Evolutionary conservation across 2,888 invertebrate species (phyloP), one percentile per base, ranked within the genome.

Genomic region (Cheilosia grossa): DNA sequence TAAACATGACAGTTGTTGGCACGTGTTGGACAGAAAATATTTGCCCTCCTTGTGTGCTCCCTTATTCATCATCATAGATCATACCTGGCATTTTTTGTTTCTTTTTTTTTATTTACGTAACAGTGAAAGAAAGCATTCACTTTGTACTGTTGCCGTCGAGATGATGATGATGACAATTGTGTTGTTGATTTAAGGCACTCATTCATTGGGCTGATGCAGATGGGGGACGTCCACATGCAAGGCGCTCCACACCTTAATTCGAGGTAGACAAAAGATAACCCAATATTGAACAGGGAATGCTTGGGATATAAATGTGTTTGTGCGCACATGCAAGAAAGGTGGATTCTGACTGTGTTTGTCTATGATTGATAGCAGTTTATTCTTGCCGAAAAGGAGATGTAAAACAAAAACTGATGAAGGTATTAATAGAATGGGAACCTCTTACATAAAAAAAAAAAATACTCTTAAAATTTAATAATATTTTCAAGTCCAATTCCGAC

Each of bases 1-100:
- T 53, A 44, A 53, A 63, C 51, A 27, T 54, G 72, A 73, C 53
- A 63, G 61, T 19, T 63, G 72, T 53, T 61, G 61, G 53, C 72
- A 44, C 42, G 53, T 44, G 72, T 53, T 53, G 61, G n/a, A 27
- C 53, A 73, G 13, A 27, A 63, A 73, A 63, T 73, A 44, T 73
- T 73, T 73, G 42, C 30, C 54, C 44, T 30, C 44, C 72, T 63
- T 27, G 40, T 40, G 27, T 51, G 1, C 27, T 51, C 30, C 9
- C 37, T 37, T 9, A 17, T 6, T 9, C n/a, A n/a, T n/a, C n/a
- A n/a, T n/a, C n/a, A n/a, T n/a, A n/a, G n/a, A 37, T 27, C 49
- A 49, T 33, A 24, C 51, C 21, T 15, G 13, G 19, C 13, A 21
- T 21, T 24, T 21, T 24, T 6, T 7, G 1, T 7, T 42, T 15